Base-by-base conservation (phyloP, 64 coral and sea anemone species). In the Hydrozoanthus tunicans region DNA sequence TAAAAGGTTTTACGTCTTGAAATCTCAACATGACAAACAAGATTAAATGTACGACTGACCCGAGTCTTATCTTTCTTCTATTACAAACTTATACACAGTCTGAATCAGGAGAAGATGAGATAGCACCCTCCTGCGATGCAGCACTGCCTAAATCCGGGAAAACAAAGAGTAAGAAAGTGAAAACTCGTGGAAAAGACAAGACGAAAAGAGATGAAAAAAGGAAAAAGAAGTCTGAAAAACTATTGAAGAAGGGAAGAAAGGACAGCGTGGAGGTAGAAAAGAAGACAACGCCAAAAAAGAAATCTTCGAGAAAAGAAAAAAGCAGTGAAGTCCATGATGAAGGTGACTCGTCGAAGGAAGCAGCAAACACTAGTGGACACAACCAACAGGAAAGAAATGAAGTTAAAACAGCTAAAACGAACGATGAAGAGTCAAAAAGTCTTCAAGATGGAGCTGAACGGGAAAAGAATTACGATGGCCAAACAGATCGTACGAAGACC, bases 191-290 rank as follows among this genome's bases (percentile, higher is more conserved):
- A 43, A 73, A 88, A 3, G 69, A 15, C 6, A 88, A 88, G 23
- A 88, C 7, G 23, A 88, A 74, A 88, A 88, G 69, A 6, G 24
- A 88, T 0, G 6, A 88, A 71, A 88, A 88, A 58, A 73, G 83
- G 57, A 60, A 86, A 86, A 86, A 86, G 54, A 86, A 86, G 20
- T 74, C 69, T 24, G 43, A 52, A 0, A 15, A 61, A 56, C 54
- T 11, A 32, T 73, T 7, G 9, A 73, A 73, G 54, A 74, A 86
- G 26, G 83, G 12, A 56, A 59, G 60, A 43, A 9, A 58, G 10
- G 55, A 74, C 59, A 27, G 20, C 5, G 56, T 27, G 4, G 24
- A 59, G 15, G 64, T 6, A 25, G 66, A 54, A 4, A 70, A 71
- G 63, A 55, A 58, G 51, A 8, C 0, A 4, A 68, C 24, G 24